Percentiles rank a stretch among this genome's conserved stretches.
phyloP scores from a whole-genome alignment of 2,888 invertebrate genomes.

The Isotomurus palustris region DNA sequence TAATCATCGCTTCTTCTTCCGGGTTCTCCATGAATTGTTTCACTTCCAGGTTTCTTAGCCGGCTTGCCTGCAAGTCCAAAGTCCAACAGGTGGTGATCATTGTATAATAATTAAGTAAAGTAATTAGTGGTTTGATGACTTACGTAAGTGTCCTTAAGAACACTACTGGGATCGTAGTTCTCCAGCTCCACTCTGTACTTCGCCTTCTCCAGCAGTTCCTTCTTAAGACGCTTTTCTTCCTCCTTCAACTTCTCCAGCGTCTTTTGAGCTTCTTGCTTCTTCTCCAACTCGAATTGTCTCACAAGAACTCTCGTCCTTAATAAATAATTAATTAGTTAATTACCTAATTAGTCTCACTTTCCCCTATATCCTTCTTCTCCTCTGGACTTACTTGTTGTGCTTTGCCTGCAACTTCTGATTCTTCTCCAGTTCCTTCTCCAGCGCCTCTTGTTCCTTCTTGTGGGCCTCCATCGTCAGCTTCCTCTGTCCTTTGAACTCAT shows the following conservation, averaged over 20 bases:
- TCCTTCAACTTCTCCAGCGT: constrained; percentile 16
- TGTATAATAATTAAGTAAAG: neutral
- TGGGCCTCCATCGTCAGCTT: constrained; percentile 3
- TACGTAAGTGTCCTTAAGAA: constrained; percentile 41
- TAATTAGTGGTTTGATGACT: neutral
- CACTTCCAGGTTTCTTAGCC: constrained; percentile 33
- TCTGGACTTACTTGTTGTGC: constrained; percentile 13
- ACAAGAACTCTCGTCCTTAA: constrained; percentile 27
- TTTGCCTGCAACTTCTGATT: constrained; percentile 9
- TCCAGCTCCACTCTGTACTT: constrained; percentile 40
- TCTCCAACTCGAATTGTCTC: constrained; percentile 16
- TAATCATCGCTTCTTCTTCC: constrained; percentile 13
- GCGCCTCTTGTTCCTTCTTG: constrained; percentile 5
- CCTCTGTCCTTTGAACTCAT: constrained; percentile 15
- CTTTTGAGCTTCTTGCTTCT: constrained; percentile 8
- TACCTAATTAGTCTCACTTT: constrained; percentile 12
- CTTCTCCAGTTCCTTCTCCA: constrained; percentile 9
- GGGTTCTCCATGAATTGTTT: neutral
- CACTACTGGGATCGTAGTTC: constrained; percentile 31
- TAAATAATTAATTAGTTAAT: neutral
- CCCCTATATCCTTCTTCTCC: too few species aligned
- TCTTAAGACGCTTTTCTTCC: constrained; percentile 10
- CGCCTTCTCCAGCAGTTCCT: constrained; percentile 27
- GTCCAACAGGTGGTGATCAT: neutral
- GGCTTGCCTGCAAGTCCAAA: constrained; percentile 23